These are phyloP conservation scores for Leptoclinus maculatus DNA, from an alignment of 2,797 vertebrate species.

Conservation along the genomic window DNA sequence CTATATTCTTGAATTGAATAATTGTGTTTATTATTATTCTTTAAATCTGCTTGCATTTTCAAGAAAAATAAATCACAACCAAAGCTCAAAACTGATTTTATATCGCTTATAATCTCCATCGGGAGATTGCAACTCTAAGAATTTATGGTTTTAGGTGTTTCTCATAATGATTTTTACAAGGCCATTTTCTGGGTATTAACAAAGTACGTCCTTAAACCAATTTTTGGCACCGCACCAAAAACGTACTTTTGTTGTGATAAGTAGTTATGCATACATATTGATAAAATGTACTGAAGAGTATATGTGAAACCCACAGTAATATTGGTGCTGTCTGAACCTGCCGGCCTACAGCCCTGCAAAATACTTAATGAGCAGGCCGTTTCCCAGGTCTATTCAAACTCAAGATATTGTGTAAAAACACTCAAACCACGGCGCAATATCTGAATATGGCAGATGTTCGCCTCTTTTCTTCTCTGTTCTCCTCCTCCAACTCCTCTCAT, in stretches of 20 bases:
- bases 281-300: constrained; percentile 30
- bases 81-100: background rate
- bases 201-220: background rate
- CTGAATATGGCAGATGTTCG: constrained; percentile 77
- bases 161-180: background rate
- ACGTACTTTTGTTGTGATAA: background rate
- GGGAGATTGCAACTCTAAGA: background rate
- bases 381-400: constrained; percentile 62
- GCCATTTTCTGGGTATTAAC: background rate
- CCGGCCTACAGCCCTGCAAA: constrained; percentile 2
- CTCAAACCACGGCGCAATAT: constrained; percentile 71
- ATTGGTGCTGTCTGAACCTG: constrained; percentile 24
- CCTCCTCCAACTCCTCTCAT: constrained; percentile 78
- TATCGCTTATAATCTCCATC: background rate
- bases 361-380: constrained; percentile 47
- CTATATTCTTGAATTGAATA: background rate
- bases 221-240: background rate
- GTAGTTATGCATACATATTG: background rate
- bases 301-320: constrained; percentile 10
- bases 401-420: constrained; percentile 65
- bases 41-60: background rate
- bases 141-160: background rate
- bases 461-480: constrained; percentile 60
- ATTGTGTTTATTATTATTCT: background rate
- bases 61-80: background rate